Conservation (phyloP, 2,113 vertebrate genomes). For the Pica pica region DNA sequence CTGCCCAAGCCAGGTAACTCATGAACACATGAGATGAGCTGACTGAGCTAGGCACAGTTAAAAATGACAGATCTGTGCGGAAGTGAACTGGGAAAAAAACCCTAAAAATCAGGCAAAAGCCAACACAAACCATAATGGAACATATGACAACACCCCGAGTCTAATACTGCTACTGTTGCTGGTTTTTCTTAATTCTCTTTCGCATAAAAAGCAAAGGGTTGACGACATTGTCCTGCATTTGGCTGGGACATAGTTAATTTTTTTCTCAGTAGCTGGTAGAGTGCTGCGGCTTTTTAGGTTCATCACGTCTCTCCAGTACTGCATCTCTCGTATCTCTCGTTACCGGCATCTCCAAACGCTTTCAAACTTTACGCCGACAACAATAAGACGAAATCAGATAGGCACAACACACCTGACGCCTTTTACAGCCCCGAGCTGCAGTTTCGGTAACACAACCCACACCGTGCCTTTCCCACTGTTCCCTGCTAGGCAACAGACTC, state of each 20-base stretch:
- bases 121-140: not conserved
- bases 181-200: not conserved
- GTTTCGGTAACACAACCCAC: not conserved
- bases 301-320: accelerated
- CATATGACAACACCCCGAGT: not conserved
- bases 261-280: not conserved
- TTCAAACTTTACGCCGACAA: not conserved
- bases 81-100: not conserved
- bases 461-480: not conserved
- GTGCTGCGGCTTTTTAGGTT: no score
- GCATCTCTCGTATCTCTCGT: no score
- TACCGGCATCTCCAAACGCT: not conserved
- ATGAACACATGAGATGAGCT: accelerated
- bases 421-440: not conserved
- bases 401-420: accelerated
- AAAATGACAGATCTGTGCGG: accelerated
- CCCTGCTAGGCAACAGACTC: not conserved
- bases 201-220: not conserved
- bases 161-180: no score
- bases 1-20: not conserved
- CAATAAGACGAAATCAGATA: not conserved
- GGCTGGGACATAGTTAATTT: no score
- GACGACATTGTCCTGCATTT: not conserved
- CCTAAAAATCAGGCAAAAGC: not conserved
- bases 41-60: not conserved